phyloP scores from a whole-genome alignment of 2,797 vertebrate genomes.

The Myotis pilosus region DNA sequence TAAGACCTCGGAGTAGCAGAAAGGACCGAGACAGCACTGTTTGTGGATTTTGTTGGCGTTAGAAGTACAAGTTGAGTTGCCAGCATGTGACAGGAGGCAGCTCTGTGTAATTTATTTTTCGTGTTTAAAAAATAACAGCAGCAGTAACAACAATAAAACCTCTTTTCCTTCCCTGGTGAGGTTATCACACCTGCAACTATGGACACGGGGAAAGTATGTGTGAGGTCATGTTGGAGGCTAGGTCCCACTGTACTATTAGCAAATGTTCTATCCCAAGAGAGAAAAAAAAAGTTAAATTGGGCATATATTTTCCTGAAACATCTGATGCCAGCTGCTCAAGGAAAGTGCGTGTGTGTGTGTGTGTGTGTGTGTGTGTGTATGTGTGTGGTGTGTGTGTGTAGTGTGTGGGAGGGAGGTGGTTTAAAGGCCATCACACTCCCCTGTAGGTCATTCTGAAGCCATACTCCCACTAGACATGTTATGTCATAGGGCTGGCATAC shows the following conservation, averaged over 20 bases:
- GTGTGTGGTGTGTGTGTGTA: neutral
- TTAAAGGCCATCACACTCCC: neutral
- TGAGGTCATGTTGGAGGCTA: neutral
- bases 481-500: neutral
- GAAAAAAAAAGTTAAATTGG: neutral
- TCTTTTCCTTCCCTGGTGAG: slow-evolving; percentile 22
- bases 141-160: neutral
- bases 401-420: too few species aligned
- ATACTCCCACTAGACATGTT: neutral
- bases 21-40: neutral
- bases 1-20: neutral
- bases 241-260: neutral
- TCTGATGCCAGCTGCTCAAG: neutral
- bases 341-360: neutral
- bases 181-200: neutral
- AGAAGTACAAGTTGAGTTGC: neutral
- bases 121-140: slow-evolving; percentile 20
- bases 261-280: neutral
- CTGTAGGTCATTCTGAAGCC: neutral
- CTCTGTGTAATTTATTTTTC: slow-evolving; percentile 67
- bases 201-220: neutral
- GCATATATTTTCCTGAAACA: neutral
- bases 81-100: slow-evolving; percentile 6
- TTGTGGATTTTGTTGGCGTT: neutral
- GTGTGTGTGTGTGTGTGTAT: neutral